These are phyloP conservation scores for Antidorcas marsupialis DNA, from an alignment of 2,113 vertebrate genomes.

Conservation along the genomic window DNA sequence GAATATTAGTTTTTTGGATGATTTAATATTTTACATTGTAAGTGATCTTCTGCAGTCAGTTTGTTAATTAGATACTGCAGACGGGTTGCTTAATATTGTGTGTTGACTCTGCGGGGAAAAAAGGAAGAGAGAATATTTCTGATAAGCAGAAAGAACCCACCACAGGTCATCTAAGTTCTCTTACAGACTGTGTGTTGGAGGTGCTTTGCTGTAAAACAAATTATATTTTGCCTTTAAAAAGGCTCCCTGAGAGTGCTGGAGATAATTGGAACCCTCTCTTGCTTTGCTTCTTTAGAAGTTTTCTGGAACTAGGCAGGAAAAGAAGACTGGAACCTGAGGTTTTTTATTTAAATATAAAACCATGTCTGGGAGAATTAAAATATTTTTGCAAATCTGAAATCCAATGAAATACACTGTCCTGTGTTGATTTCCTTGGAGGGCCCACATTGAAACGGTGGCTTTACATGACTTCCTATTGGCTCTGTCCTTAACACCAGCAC, in stretches of 20 bases:
- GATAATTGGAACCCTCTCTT: slow-evolving; percentile 30
- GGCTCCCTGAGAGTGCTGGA: background rate
- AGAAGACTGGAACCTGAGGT: background rate
- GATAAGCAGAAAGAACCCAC: slow-evolving; percentile 38
- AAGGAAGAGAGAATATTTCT: slow-evolving; percentile 46
- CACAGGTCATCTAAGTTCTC: slow-evolving; percentile 43
- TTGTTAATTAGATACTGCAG: slow-evolving; percentile 74
- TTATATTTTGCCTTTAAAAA: slow-evolving; percentile 27
- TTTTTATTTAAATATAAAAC: slow-evolving; percentile 41
- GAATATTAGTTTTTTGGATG: slow-evolving; percentile 65
- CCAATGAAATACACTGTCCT: background rate
- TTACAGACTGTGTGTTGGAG: slow-evolving; percentile 35
- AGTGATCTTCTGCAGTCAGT: slow-evolving; percentile 57
- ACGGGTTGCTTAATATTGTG: slow-evolving; percentile 69
- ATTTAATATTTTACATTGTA: slow-evolving; percentile 69
- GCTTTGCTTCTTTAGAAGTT: slow-evolving; percentile 29
- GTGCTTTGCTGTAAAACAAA: slow-evolving; percentile 29
- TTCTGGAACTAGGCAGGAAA: slow-evolving; percentile 6
- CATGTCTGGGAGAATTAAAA: slow-evolving; percentile 33
- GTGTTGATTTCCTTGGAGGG: background rate
- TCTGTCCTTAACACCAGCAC: background rate
- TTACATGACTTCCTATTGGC: background rate
- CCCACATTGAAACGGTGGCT: background rate
- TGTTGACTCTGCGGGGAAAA: slow-evolving; percentile 60
- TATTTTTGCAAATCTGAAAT: slow-evolving; percentile 22